Evolutionary conservation across 2,888 invertebrate species (phyloP).

Genomic region (Metacarcinus magister): DNA sequence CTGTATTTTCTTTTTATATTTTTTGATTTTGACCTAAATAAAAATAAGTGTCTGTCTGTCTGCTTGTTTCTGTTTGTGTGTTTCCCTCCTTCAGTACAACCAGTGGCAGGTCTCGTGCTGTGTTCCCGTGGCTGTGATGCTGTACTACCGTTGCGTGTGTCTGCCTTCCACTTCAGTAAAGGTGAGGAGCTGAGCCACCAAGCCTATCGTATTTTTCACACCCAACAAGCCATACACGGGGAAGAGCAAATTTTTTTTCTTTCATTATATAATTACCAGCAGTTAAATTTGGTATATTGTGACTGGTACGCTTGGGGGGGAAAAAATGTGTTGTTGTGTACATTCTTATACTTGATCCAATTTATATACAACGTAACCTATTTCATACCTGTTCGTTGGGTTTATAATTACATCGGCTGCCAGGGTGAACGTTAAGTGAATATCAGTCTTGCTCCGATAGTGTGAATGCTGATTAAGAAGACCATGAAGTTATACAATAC

Average conservation of each 20-base stretch:
- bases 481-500: background rate
- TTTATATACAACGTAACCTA: background rate
- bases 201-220: background rate
- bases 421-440: background rate
- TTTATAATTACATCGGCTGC: background rate
- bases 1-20: background rate
- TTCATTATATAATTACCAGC: background rate
- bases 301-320: background rate
- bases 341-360: background rate
- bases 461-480: background rate
- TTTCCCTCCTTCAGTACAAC: background rate
- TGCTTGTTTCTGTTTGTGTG: background rate
- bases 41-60: background rate
- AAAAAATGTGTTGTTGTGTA: background rate
- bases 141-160: background rate
- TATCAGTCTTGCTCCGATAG: background rate
- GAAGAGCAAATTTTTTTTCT: background rate
- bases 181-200: background rate
- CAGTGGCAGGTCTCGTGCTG: background rate
- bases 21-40: no score
- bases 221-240: background rate
- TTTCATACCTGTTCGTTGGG: background rate
- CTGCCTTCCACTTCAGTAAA: background rate
- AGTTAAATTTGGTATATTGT: background rate
- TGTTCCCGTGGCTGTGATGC: background rate